Conservation (phyloP, 1,140 invertebrate genomes). For the Drosophila burlai region DNA sequence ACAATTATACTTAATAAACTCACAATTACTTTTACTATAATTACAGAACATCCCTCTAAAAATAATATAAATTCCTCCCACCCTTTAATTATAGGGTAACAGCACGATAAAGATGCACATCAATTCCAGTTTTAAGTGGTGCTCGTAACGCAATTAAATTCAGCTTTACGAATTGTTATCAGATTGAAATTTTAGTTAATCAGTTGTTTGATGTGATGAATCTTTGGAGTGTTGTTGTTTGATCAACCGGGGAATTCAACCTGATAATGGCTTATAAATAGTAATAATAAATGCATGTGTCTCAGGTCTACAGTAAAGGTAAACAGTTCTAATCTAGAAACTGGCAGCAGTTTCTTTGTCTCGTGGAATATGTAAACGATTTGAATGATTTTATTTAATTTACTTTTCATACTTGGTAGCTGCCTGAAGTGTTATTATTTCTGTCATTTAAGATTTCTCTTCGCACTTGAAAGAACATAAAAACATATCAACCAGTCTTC, state of each 20-base stretch:
- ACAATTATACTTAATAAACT: background rate
- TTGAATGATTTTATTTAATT: background rate
- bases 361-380: background rate
- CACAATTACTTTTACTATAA: background rate
- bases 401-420: background rate
- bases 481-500: background rate
- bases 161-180: constrained; percentile 34
- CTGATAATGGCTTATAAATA: constrained; percentile 24
- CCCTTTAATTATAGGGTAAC: constrained; percentile 21
- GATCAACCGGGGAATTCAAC: background rate
- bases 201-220: constrained; percentile 12
- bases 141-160: constrained; percentile 43
- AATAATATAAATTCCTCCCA: background rate
- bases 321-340: constrained; percentile 22
- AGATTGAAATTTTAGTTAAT: constrained; percentile 32
- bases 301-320: background rate
- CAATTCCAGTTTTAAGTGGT: constrained; percentile 23
- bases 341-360: constrained; percentile 27
- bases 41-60: background rate
- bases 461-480: background rate
- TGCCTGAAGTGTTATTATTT: background rate
- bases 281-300: constrained; percentile 4
- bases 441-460: constrained; percentile 7
- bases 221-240: constrained; percentile 7
- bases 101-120: constrained; percentile 19